Conservation (phyloP, 2,113 vertebrate genomes). For the Melanotaenia duboulayi region DNA sequence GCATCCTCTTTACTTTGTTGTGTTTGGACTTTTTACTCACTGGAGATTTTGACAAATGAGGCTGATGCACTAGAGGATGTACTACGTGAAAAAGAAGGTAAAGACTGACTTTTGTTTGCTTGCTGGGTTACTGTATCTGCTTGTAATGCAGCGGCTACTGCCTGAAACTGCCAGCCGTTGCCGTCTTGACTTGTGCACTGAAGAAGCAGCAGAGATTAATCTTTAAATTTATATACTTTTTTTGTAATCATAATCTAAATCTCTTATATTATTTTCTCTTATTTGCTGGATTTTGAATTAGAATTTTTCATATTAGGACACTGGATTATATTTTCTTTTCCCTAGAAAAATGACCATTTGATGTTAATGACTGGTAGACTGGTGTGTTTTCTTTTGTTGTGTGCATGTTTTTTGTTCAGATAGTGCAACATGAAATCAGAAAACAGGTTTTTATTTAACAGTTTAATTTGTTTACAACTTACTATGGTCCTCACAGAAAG, state of each 20-base stretch:
- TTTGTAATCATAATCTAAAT: background rate
- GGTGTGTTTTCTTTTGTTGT: background rate
- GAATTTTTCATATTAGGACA: background rate
- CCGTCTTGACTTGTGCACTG: constrained; percentile 11
- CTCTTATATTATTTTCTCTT: background rate
- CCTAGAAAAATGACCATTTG: background rate
- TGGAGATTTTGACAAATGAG: constrained; percentile 59
- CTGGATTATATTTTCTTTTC: background rate
- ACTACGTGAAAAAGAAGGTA: constrained; percentile 85
- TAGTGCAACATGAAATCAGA: background rate
- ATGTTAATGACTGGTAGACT: constrained; percentile 1
- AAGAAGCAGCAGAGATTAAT: background rate
- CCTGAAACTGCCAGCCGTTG: constrained; percentile 5
- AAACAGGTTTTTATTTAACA: background rate
- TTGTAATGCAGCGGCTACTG: background rate
- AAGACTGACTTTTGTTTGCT: constrained; percentile 46
- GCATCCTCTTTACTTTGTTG: constrained; percentile 34
- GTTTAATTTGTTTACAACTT: background rate
- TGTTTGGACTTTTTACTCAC: constrained; percentile 59
- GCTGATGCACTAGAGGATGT: constrained; percentile 74
- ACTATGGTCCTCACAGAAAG: constrained; percentile 11
- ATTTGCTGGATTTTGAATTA: constrained; percentile 1
- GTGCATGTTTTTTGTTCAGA: constrained; percentile 8
- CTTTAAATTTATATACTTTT: background rate
- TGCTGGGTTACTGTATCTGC: background rate